Base-by-base conservation (phyloP, 1,140 invertebrate genomes). In the Trachymyrmex cornetzi region DNA sequence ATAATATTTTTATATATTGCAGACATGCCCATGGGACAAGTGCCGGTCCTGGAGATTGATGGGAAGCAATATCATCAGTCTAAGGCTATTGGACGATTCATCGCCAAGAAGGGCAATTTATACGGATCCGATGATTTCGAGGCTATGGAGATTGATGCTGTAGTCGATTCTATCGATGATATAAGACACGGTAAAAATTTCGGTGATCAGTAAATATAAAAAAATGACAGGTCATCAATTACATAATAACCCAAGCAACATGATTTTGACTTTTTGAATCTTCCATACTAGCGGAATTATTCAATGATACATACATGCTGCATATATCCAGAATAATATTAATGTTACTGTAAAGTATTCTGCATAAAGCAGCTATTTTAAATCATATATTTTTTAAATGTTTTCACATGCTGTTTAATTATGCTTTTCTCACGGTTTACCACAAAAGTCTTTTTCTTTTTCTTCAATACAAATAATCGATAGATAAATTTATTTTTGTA, bases 11-110 rank as follows among this genome's bases (percentile, higher is more conserved):
- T 34, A 48, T 30, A 66, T 4, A 64, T 75, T 94, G 94, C 89
- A 97, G 97, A 94, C n/a, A 96, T 96, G 94, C 97, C 97, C 19
- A 97, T 97, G 95, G 97, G 97, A 4, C 96, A 97, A 93, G 89
- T 97, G 55, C 97, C 97, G 0, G 94, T 97, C 57, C 91, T 98
- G 89, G 97, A 97, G 92, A 94, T 97, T 7, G 96, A 98, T 91
- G 97, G 97, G 5, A 96, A 97, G 91, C 86, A 93, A 75, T 94
- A 97, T 16, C 95, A 96, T 90, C 97, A 98, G 94, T 96, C 96
- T 71, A 94, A 96, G 64, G 96, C 97, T n/a, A 97, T 98, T 89
- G 95, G 95, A 44, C n/a, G 97, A 30, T 97, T 96, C 91, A 92
- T 97, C 9, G 97, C 97, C 19, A 97, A 96, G 89, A 94, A 96